Percentiles rank a stretch among this genome's conserved stretches.
These are phyloP conservation scores for Callorhinus ursinus DNA, from an alignment of 2,113 vertebrate genomes.

Conservation along the genomic window DNA sequence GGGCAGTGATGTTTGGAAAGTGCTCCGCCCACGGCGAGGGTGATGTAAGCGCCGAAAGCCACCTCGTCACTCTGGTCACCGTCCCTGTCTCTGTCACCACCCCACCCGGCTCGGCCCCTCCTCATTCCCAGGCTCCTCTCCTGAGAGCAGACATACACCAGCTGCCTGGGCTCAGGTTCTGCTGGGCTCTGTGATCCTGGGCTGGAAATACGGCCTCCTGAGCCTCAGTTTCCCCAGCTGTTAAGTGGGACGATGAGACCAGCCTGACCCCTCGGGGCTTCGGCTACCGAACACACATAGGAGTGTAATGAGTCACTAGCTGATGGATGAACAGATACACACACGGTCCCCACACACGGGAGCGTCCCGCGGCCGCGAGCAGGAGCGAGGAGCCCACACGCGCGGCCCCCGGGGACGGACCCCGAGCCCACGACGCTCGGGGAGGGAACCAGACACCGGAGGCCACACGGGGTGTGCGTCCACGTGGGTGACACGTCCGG, in stretches of 20 bases:
- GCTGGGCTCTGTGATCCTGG: not conserved
- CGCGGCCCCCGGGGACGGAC: rapidly evolving
- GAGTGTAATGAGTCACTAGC: too few species aligned
- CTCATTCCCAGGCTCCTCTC: not conserved
- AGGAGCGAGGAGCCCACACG: not conserved
- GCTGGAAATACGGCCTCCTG: not conserved
- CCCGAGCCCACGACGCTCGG: not conserved
- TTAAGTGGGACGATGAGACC: not conserved
- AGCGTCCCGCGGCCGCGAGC: not conserved
- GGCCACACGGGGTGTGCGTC: not conserved
- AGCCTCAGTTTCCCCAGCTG: not conserved
- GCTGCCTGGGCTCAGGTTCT: not conserved
- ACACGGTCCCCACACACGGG: not conserved
- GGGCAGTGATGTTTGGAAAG: not conserved
- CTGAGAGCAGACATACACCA: not conserved
- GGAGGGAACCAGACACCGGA: not conserved
- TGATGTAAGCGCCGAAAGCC: not conserved
- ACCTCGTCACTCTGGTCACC: not conserved
- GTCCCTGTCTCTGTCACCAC: not conserved
- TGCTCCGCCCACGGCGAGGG: not conserved
- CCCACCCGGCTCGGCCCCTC: not conserved
- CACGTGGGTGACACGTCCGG: too few species aligned
- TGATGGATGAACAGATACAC: not conserved
- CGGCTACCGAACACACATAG: rapidly evolving
- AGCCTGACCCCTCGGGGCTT: not conserved